phyloP scores from a whole-genome alignment of 2,797 vertebrate genomes.

The Loris lydekkerianus region DNA sequence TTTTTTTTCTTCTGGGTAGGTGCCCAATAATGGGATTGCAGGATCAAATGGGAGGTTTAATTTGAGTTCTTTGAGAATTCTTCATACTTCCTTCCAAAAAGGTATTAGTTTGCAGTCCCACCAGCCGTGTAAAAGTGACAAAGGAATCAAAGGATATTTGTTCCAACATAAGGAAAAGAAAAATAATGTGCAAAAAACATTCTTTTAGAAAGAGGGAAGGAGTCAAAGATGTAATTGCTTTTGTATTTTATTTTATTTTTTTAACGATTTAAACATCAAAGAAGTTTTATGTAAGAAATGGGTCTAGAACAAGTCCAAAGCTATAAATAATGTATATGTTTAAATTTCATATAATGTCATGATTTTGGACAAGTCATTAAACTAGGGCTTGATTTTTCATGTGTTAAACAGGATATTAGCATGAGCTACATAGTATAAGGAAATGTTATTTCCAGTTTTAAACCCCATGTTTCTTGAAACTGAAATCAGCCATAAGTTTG shows the following conservation, averaged over 20 bases:
- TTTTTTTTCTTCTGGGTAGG: too few relatives aligned
- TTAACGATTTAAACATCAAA: neutral
- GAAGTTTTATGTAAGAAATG: neutral
- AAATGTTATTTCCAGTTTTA: neutral
- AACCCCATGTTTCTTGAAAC: conserved; percentile 23
- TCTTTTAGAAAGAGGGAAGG: neutral
- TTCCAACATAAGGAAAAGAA: conserved; percentile 10
- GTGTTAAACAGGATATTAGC: neutral
- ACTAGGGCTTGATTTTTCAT: neutral
- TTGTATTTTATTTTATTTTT: neutral
- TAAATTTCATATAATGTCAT: neutral
- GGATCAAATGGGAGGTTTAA: too few relatives aligned
- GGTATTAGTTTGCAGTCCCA: too few relatives aligned
- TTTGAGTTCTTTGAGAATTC: too few relatives aligned
- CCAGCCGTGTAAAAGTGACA: too few relatives aligned
- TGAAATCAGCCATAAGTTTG: neutral
- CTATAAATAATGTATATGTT: neutral
- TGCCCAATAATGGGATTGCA: too few relatives aligned
- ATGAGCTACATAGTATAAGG: neutral
- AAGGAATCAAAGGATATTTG: neutral
- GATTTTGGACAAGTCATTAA: neutral
- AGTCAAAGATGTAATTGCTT: neutral
- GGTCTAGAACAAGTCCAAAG: neutral
- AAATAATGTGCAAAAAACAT: neutral
- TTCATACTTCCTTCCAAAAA: too few relatives aligned